phyloP scores from a whole-genome alignment of 1,140 invertebrate genomes.

The Rhopalosiphum padi region DNA sequence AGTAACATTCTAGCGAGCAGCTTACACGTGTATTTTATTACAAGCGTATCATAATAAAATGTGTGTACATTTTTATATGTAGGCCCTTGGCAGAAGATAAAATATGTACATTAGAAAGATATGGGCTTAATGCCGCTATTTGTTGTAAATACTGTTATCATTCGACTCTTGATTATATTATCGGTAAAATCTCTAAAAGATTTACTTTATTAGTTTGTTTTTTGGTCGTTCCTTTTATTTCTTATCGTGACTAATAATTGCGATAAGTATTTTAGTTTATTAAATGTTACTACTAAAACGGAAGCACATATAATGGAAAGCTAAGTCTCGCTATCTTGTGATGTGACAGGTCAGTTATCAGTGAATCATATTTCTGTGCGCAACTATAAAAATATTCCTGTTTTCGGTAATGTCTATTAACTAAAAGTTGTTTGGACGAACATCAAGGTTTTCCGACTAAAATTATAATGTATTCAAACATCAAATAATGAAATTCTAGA shows the following conservation, averaged over 20 bases:
- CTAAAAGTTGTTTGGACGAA: slow-evolving; percentile 19
- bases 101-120: background rate
- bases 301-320: background rate
- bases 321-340: background rate
- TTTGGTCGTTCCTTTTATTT: background rate
- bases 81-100: background rate
- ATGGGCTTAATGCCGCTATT: background rate
- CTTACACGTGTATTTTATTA: background rate
- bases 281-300: background rate
- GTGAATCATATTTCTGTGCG: background rate
- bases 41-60: background rate
- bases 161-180: background rate
- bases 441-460: slow-evolving; percentile 26
- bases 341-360: slow-evolving; percentile 40
- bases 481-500: slow-evolving; percentile 34
- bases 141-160: background rate
- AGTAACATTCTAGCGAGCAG: background rate
- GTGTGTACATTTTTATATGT: background rate
- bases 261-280: background rate
- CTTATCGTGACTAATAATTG: background rate
- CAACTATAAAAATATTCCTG: slow-evolving; percentile 13
- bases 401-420: slow-evolving; percentile 9
- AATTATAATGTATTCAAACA: slow-evolving; percentile 32
- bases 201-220: background rate
- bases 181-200: background rate